Base-by-base conservation (phyloP, 30 jellyfish, hydroid and myxozoan genomes). In the Mastigias papua region DNA sequence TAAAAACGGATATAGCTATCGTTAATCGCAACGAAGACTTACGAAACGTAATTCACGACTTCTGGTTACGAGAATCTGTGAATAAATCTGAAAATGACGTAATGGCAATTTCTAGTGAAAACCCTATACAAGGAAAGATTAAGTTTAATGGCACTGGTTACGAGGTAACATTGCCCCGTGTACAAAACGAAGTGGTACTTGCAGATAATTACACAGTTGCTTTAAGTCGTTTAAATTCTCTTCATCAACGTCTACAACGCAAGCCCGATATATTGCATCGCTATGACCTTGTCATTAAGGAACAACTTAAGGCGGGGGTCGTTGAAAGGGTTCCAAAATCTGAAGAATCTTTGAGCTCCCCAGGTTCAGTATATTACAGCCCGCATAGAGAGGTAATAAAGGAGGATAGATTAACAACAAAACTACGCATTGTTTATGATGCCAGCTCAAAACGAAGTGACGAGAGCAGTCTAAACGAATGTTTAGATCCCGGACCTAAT, bases 201-300 rank as follows among this genome's bases (percentile, higher is more conserved):
- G n/a, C 84, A 23, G 84, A 64, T 29, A 63, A 80, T 66, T 80
- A 61, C 42, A 61, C 91, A 15, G 35, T 77, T 42, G 30, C 78
- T 2, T 32, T 2, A 30, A 77, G 33, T 13, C 21, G 78, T 1
- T 67, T 74, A 28, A 25, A 1, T 1, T 35, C 50, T 42, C 48
- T 8, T 63, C 25, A 34, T 4, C 2, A 28, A 6, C 13, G 48
- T 15, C 33, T 73, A 49, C 35, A 46, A 21, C 0, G 20, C 1
- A 7, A 48, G 1, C 34, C 34, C 19, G 46, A 73, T 19, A 16
- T 73, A 7, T 21, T 28, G 37, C 11, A 46, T 1, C 9, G 25
- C 22, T 73, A 46, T 28, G 69, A 73, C 42, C 21, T 4, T 23
- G 63, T 34, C 21, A 73, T 73, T 9, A 1, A 46, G 26, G 84